Base-by-base conservation (phyloP, 2,888 invertebrate species). In the Lomographa bimaculata region DNA sequence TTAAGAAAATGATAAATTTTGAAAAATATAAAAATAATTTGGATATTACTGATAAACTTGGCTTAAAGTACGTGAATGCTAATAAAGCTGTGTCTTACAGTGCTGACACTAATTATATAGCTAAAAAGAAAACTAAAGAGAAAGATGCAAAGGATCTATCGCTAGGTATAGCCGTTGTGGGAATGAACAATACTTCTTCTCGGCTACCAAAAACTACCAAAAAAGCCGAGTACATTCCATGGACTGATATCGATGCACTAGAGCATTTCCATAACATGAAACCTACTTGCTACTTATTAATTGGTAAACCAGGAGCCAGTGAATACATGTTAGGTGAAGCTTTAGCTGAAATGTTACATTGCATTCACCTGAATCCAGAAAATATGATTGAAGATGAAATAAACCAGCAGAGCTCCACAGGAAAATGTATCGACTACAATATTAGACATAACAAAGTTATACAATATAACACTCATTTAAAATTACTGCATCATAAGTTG, bases 301-400 rank as follows among this genome's bases (percentile, higher is more conserved):
- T 92, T 11, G 90, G 92, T 0, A 93, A 93, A 79, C 91, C 92
- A 1, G 91, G 90, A 1, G 64, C 90, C 10, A 90, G 90, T 12
- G 79, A 87, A 26, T 78, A 78, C 40, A 71, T 78, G 37, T 66
- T 94, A 4, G 93, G 91, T 4, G 89, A 90, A 71, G 66, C 81
- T 26, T 58, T 93, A 23, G 85, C 93, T 0, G 84, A 91, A 33
- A 82, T 91, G 56, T 85, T 90, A 57, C 85, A 90, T 10, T 91
- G 92, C 57, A 65, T 92, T 20, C 90, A 92, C 51, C 75, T 93
- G 12, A 90, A 91, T 44, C 92, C 93, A 0, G 77, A 79, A 66
- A 78, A 74, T 40, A 69, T 93, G 5, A 64, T 93, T 7, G 42
- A 65, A 8, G 90, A 92, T 65, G 93, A 93, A 79, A 90, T 93